phyloP scores from a whole-genome alignment of 2,888 invertebrate species.

The Drosophila testacea region DNA sequence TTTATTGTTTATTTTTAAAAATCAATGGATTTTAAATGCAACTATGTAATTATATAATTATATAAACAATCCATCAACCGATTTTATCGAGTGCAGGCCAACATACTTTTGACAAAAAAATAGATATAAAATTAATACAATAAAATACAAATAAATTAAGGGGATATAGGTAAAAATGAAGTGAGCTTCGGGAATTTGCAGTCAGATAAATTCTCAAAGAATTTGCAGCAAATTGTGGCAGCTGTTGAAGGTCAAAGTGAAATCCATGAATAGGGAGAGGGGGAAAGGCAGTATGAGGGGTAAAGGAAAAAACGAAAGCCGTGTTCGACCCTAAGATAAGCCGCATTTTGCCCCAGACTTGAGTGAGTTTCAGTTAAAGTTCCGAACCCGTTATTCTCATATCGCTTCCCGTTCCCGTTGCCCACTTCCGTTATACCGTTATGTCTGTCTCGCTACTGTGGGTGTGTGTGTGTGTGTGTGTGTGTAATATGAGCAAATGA shows the following conservation, averaged over 20 bases:
- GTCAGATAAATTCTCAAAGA: constrained; percentile 38
- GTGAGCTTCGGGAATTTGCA: constrained; percentile 5
- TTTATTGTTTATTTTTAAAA: too few species aligned
- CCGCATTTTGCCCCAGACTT: constrained; percentile 41
- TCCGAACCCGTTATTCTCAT: background rate
- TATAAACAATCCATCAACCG: constrained; percentile 46
- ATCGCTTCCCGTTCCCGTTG: background rate
- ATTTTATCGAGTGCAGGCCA: constrained; percentile 51
- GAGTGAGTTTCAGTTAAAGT: constrained; percentile 20
- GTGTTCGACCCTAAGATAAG: constrained; percentile 30
- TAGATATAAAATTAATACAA: constrained; percentile 1
- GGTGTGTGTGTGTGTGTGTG: constrained; percentile 34
- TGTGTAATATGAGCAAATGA: constrained; percentile 72
- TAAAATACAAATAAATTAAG: constrained; percentile 2
- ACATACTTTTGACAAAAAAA: constrained; percentile 39
- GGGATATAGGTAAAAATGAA: constrained; percentile 1
- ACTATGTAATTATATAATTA: background rate
- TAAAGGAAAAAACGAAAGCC: constrained; percentile 3
- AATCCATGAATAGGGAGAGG: background rate
- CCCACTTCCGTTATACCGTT: background rate
- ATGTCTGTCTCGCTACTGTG: constrained; percentile 9
- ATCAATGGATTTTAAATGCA: background rate
- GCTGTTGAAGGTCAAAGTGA: constrained; percentile 69
- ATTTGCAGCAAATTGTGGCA: constrained; percentile 58
- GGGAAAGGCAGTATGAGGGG: background rate